These are phyloP conservation scores for Eurytoma adleriae DNA, from an alignment of 2,888 invertebrate species.

Conservation along the genomic window DNA sequence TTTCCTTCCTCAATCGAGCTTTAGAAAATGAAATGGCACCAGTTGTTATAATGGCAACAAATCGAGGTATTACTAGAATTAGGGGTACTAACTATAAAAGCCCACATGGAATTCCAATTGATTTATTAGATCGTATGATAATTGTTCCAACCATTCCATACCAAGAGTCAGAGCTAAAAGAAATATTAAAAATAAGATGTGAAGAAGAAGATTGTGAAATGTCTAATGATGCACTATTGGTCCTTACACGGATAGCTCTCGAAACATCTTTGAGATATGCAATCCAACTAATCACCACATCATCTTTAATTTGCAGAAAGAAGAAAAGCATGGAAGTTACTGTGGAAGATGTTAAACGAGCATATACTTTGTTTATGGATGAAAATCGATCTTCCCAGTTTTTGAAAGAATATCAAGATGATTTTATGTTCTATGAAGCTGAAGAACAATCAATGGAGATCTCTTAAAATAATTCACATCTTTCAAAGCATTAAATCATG, in stretches of 20 bases:
- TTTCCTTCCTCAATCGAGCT: slow-evolving; percentile 97
- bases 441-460: slow-evolving; percentile 53
- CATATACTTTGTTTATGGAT: slow-evolving; percentile 96
- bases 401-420: slow-evolving; percentile 95
- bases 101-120: slow-evolving; percentile 98
- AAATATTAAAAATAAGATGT: slow-evolving; percentile 95
- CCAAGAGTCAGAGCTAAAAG: slow-evolving; percentile 90
- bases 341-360: slow-evolving; percentile 95
- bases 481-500: background rate
- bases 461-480: slow-evolving; percentile 33
- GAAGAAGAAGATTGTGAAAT: slow-evolving; percentile 99
- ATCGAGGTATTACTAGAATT: slow-evolving; percentile 95
- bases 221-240: slow-evolving; percentile 91
- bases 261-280: slow-evolving; percentile 97
- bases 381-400: slow-evolving; percentile 95
- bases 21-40: slow-evolving; percentile 98
- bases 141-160: slow-evolving; percentile 95
- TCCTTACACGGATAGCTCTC: slow-evolving; percentile 93
- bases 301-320: slow-evolving; percentile 94
- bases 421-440: slow-evolving; percentile 92
- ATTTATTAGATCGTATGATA: slow-evolving; percentile 95
- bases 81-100: slow-evolving; percentile 95
- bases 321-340: slow-evolving; percentile 91
- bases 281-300: slow-evolving; percentile 97
- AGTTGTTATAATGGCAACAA: slow-evolving; percentile 99